Evolutionary conservation across 2,113 vertebrate species (phyloP), one percentile per base, ranked within the genome.

Genomic region (Ceyx margarethae): DNA sequence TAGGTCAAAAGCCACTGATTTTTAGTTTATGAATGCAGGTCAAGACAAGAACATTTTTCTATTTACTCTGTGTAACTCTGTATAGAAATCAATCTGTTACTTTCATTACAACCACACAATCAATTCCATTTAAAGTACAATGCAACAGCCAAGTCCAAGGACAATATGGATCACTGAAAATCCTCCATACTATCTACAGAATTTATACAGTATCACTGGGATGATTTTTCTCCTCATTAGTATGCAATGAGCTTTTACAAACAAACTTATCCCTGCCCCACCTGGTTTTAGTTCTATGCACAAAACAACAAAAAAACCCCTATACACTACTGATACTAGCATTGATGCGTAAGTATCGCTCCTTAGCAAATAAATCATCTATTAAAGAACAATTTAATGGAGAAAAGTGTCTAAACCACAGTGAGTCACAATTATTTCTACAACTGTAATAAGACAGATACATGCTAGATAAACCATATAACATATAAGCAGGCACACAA

Each of bases 51-150:
- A 96, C 95, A 97, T 96, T 97, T 97, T 97, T 97, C 97, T 97
- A 97, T 97, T 97, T 98, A 97, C 95, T 97, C 95, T 97, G 96
- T 96, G 95, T 97, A 98, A 96, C 96, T 96, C 93, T 95, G 96
- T 96, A 96, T 94, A 97, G 93, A 98, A 97, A 98, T 98, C 97
- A 98, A 97, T 98, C 95, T 81, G 96, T 97, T 97, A 97, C 96
- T 97, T 98, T 98, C 97, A 98, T 98, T 98, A 97, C 95, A 97
- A 97, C 96, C 96, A 96, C 96, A 97, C 96, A 98, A 98, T 98
- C 97, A 97, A 98, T 98, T 98, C 96, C 91, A 97, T 97, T 98
- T 98, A 98, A 98, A 97, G 95, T 95, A 96, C 96, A 97, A 97
- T 95, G 95, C 96, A 97, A 97, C 95, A 95, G 96, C 92, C 97